Evolutionary conservation across 2,113 vertebrate species (phyloP).

Genomic region (Fregata magnificens): DNA sequence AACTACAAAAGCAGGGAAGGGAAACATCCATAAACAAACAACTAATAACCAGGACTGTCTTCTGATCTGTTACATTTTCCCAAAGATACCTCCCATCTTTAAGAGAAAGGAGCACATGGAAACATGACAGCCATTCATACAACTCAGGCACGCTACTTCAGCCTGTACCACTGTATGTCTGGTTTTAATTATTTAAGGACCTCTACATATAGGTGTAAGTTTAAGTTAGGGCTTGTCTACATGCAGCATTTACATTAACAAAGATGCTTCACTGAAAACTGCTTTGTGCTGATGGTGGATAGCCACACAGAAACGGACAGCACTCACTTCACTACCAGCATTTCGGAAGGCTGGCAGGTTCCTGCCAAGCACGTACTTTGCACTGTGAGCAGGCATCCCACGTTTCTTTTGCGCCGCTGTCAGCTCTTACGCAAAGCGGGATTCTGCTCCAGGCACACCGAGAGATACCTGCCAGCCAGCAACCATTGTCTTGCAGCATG

Average conservation of each 20-base stretch:
- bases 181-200: neutral
- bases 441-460: neutral
- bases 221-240: neutral
- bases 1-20: neutral
- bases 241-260: neutral
- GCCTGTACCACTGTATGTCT: accelerated
- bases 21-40: neutral
- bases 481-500: accelerated
- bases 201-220: too few relatives aligned
- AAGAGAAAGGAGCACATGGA: neutral
- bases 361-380: neutral
- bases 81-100: neutral
- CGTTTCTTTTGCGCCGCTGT: too few relatives aligned
- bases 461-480: neutral
- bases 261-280: neutral
- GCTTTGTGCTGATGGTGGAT: neutral
- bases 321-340: neutral
- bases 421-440: neutral
- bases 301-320: neutral
- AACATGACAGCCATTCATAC: neutral
- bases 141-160: neutral
- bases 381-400: neutral
- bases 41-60: neutral
- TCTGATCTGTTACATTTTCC: neutral
- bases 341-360: neutral